Evolutionary conservation across 2,888 invertebrate species (phyloP), one percentile per base, ranked within the genome.

Genomic region (Ochropleura plecta): DNA sequence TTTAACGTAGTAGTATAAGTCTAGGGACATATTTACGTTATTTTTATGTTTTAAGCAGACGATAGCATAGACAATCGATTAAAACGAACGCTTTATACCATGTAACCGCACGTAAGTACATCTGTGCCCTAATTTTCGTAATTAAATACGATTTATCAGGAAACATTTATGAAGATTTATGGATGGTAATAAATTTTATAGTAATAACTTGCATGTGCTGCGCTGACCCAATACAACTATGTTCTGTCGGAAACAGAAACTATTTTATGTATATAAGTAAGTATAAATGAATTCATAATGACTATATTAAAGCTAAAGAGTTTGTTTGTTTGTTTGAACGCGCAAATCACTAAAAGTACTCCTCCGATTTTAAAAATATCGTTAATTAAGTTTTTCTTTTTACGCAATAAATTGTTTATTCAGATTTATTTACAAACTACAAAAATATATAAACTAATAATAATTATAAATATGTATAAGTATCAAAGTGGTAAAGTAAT

Each of bases 141-240:
- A 85, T 84, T 81, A 79, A 81, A 74, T 77, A 69, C 72, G 64
- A 76, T 84, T 79, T 86, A 86, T 86, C 85, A 80, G 86, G 82
- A 78, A 73, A 76, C 62, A 78, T 74, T 70, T 69, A 59, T 62
- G 51, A 70, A 78, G 79, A 86, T 85, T 85, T 86, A 85, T 78
- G 20, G 42, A 18, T 16, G 70, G 76, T 73, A 73, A 68, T 85
- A 82, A 85, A 86, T 85, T 75, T 75, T 79, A 81, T 63, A 70
- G 72, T 67, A 70, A 81, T 76, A 73, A 81, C 71, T 71, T 64
- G 72, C 76, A 84, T 67, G 67, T 76, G 76, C 30, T 64, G 70
- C 70, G 59, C 46, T 84, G 84, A 76, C 78, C 78, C 48, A 74
- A 53, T 79, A 68, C 51, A 44, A 60, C 62, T 62, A 18, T 44